phyloP scores from a whole-genome alignment of 53 echinoderm and acorn worm species.

The Holothuria scabra region DNA sequence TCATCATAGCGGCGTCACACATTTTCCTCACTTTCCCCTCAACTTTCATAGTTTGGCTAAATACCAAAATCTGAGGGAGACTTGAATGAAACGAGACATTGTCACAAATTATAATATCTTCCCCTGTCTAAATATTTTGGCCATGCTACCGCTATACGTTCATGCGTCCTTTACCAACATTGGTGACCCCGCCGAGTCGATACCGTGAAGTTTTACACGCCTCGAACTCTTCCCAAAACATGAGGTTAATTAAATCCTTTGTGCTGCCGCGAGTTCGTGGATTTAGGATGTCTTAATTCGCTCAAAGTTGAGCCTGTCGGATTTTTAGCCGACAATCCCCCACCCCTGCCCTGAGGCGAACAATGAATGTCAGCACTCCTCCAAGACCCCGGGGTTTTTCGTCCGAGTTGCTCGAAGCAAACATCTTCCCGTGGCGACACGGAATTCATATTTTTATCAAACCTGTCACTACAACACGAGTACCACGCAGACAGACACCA shows the following conservation, averaged over 20 bases:
- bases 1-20: no score
- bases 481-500: no score
- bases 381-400: slow-evolving; percentile 29
- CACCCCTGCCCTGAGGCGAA: slow-evolving; percentile 43
- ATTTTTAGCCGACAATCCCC: slow-evolving; percentile 24
- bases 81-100: neutral
- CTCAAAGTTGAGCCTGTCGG: slow-evolving; percentile 17
- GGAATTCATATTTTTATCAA: neutral
- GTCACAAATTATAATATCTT: neutral
- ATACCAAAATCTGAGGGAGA: neutral
- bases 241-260: slow-evolving; percentile 36
- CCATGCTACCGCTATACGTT: no score
- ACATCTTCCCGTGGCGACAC: slow-evolving; percentile 11
- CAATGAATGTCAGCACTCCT: slow-evolving; percentile 17
- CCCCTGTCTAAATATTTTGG: no score
- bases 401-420: neutral
- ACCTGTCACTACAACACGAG: neutral
- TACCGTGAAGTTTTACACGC: slow-evolving; percentile 3
- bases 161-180: neutral
- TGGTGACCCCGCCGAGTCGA: slow-evolving; percentile 7
- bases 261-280: slow-evolving; percentile 17
- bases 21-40: no score
- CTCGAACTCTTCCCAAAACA: neutral
- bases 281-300: slow-evolving; percentile 25
- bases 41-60: no score